Percentiles rank a stretch among this genome's conserved stretches.
phyloP scores from a whole-genome alignment of 2,113 vertebrate species.

The Tachycineta bicolor region DNA sequence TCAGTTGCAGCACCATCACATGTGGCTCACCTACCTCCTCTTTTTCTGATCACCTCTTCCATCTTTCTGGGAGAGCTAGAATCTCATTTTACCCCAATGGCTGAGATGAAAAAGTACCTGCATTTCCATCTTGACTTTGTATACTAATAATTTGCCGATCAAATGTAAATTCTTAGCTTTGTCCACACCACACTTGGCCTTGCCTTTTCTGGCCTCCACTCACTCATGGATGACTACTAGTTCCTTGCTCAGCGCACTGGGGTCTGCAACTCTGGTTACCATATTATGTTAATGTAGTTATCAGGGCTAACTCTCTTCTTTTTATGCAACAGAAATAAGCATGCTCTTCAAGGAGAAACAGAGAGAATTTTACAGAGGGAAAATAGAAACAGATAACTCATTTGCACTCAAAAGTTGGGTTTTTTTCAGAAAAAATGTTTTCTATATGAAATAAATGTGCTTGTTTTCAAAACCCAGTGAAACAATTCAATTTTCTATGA shows the following conservation, averaged over 20 bases:
- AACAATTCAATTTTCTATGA: neutral
- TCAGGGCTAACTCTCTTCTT: neutral
- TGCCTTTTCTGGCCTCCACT: neutral
- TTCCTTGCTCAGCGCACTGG: neutral
- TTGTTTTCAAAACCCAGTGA: neutral
- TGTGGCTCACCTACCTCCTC: neutral
- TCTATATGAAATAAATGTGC: neutral
- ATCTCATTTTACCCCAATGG: neutral
- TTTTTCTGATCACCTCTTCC: neutral
- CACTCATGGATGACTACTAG: neutral
- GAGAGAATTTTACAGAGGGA: neutral
- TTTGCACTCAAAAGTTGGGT: neutral
- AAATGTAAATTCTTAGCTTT: neutral
- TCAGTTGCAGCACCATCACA: neutral
- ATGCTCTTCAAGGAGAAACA: neutral
- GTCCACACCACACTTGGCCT: neutral
- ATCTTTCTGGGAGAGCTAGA: neutral
- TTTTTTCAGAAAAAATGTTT: neutral
- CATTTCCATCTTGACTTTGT: neutral
- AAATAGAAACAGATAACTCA: neutral
- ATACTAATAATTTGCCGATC: neutral
- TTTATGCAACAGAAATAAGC: neutral
- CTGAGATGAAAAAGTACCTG: neutral
- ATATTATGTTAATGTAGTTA: rapidly evolving
- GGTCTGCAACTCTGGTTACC: neutral